Evolutionary conservation across 2,797 vertebrate genomes (phyloP), one percentile per base, ranked within the genome.

Genomic region (Mormyrops attenuatus): DNA sequence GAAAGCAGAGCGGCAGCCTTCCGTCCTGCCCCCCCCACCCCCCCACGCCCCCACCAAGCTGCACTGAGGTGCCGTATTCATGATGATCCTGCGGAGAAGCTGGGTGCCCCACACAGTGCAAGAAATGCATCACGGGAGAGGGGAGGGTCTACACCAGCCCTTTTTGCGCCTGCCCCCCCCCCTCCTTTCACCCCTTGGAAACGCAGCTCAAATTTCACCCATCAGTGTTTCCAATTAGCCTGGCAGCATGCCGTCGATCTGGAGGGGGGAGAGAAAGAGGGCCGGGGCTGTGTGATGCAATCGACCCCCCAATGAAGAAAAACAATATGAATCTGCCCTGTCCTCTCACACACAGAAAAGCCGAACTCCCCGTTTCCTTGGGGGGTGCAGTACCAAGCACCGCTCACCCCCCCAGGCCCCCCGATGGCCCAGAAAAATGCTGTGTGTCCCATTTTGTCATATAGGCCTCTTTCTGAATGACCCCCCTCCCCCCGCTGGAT

Each of bases 191-290:
- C 17, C 66, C 89, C 82, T 91, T 89, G 90, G 91, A 91, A 92
- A 53, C 50, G 20, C 89, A 26, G 69, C 80, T 89, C 85, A 90
- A 90, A 93, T 93, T 93, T 91, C 90, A 91, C 30, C 87, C 22
- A 52, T 90, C 91, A 89, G 92, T 92, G 93, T 92, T 93, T 93
- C 91, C 92, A 93, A 93, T 93, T 92, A 92, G 90, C 82, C 88
- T 87, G 90, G 90, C 91, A 91, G 89, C 86, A 60, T 5, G 41
- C 77, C 85, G 85, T 80, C 41, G 60, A 80, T 66, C 8, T 11
- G 89, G 89, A 17, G 87, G 89, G 86, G 90, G 90, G 66, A 34
- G 30, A 89, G 89, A 69, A 38, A 26, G 85, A 52, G 22, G 90
- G 91, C 69, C 69, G 5, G 85, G 49, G 57, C 85, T 38, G 11